Evolutionary conservation across 2,888 invertebrate species (phyloP).

Genomic region (Meliscaeva auricollis): DNA sequence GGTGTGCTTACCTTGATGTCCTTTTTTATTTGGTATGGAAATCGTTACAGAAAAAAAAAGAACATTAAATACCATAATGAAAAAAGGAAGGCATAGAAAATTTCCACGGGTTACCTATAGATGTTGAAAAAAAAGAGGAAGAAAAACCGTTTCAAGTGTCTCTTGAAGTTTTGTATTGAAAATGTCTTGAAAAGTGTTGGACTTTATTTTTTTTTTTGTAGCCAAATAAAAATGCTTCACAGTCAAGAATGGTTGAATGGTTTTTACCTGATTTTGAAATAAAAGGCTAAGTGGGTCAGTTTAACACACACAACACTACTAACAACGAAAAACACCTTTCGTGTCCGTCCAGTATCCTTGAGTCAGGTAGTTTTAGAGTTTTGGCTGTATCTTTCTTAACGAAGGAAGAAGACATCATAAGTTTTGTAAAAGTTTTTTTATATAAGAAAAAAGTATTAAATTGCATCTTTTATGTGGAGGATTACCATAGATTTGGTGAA

Average conservation of each 20-base stretch:
- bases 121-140: constrained; percentile 4
- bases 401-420: neutral
- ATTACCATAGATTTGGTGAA: neutral
- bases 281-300: constrained; percentile 11
- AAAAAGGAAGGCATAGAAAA: constrained; percentile 1
- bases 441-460: neutral
- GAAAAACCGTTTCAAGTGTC: constrained; percentile 38
- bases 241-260: neutral
- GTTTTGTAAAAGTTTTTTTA: neutral
- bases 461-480: neutral
- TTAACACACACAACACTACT: neutral
- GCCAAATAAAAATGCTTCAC: constrained; percentile 21
- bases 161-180: constrained; percentile 40
- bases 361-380: neutral
- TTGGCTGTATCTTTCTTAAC: constrained; percentile 2
- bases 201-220: neutral
- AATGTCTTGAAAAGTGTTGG: constrained; percentile 32
- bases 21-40: constrained; percentile 38
- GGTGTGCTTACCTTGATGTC: constrained; percentile 40
- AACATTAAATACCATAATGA: constrained; percentile 18
- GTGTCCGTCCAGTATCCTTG: constrained; percentile 1
- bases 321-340: neutral
- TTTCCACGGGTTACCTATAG: constrained; percentile 30
- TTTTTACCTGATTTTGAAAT: neutral
- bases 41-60: constrained; percentile 37